phyloP scores from a whole-genome alignment of 37 sponge, comb jelly and placozoan species.

The Cladorhizidae sp. region DNA sequence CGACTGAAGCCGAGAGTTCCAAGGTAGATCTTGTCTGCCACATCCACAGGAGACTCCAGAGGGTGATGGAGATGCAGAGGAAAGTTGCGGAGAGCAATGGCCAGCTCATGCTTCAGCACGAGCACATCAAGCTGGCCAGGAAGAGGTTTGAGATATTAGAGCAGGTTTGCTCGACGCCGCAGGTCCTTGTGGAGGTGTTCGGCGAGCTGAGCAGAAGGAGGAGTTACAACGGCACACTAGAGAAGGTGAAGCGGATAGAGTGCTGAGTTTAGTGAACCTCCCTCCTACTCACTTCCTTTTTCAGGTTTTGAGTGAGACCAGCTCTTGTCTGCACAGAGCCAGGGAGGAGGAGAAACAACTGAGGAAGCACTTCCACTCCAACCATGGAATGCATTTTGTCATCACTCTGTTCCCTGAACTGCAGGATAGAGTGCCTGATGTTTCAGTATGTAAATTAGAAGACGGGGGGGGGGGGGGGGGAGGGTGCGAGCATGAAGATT shows the following conservation, averaged over 20 bases:
- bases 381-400: slow-evolving; percentile 52
- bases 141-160: slow-evolving; percentile 65
- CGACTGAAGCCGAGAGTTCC: background rate
- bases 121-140: slow-evolving; percentile 51
- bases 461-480: background rate
- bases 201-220: slow-evolving; percentile 49
- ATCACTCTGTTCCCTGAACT: slow-evolving; percentile 56
- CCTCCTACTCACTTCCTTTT: background rate
- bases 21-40: slow-evolving; percentile 13
- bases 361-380: slow-evolving; percentile 16
- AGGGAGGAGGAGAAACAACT: slow-evolving; percentile 44
- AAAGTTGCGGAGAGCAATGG: slow-evolving; percentile 41
- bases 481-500: background rate
- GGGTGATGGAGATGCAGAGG: slow-evolving; percentile 50
- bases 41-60: slow-evolving; percentile 25
- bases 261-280: background rate
- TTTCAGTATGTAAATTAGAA: slow-evolving; percentile 20
- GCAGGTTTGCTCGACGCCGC: slow-evolving; percentile 49
- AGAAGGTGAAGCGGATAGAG: slow-evolving; percentile 8
- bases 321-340: background rate
- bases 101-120: slow-evolving; percentile 41
- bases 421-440: slow-evolving; percentile 34
- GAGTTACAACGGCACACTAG: slow-evolving; percentile 21
- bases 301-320: slow-evolving; percentile 6
- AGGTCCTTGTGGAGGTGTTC: slow-evolving; percentile 47